Conservation (phyloP, 1,140 invertebrate genomes). For the Trypoxylus dichotomus region DNA sequence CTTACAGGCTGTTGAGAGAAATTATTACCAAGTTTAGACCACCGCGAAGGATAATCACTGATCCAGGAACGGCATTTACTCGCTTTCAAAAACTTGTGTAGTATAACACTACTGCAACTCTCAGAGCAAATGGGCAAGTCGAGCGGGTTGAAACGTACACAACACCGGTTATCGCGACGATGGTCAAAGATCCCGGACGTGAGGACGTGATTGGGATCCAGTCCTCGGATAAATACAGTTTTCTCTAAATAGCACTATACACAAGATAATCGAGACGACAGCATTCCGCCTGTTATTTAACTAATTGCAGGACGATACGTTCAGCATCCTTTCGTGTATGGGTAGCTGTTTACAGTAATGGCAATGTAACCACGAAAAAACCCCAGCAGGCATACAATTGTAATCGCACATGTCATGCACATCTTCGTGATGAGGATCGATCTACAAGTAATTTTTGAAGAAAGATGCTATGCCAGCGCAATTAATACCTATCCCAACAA, state of each 20-base stretch:
- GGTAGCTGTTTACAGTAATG: too few species aligned
- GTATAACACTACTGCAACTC: constrained; percentile 44
- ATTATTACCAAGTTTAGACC: constrained; percentile 36
- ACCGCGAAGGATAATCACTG: constrained; percentile 39
- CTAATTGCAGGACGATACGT: too few species aligned
- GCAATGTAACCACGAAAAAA: too few species aligned
- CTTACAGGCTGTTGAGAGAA: too few species aligned
- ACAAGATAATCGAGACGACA: constrained; percentile 6
- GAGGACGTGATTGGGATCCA: constrained; percentile 38
- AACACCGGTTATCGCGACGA: constrained; percentile 28
- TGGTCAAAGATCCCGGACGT: constrained; percentile 23
- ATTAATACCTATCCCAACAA: too few species aligned
- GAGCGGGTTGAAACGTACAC: constrained; percentile 43
- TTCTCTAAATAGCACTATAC: too few species aligned
- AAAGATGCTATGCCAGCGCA: too few species aligned
- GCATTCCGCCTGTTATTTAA: constrained; percentile 22
- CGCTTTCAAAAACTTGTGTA: constrained; percentile 41
- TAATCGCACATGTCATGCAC: too few species aligned
- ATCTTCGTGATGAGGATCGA: too few species aligned
- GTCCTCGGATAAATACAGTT: constrained; percentile 37
- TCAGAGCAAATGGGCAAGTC: constrained; percentile 47
- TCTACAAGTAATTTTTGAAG: too few species aligned
- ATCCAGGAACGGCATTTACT: constrained; percentile 45
- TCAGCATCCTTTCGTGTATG: too few species aligned
- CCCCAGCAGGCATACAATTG: too few species aligned